A percentile compares a stretch with the other conserved stretches of the same genome.
Evolutionary conservation across 2,888 invertebrate genomes (phyloP).

Genomic region (Melipona beecheii): DNA sequence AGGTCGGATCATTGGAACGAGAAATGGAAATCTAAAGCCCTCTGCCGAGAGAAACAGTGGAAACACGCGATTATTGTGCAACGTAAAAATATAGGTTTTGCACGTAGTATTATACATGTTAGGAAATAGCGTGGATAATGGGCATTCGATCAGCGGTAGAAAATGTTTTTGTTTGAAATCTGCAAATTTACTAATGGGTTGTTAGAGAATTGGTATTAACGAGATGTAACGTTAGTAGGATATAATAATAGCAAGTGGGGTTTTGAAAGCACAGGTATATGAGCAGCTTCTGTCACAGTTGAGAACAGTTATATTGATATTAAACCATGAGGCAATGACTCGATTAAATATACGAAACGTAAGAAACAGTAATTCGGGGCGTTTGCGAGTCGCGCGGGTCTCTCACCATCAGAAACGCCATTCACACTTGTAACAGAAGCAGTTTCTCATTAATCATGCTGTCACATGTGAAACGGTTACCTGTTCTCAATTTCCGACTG

Average conservation of each 20-base stretch:
- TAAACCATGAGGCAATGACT: background rate
- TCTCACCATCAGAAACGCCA: background rate
- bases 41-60: background rate
- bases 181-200: background rate
- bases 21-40: background rate
- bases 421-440: conserved; percentile 10
- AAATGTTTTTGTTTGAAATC: background rate
- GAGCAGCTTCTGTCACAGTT: background rate
- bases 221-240: background rate
- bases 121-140: background rate
- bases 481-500: conserved; percentile 2
- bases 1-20: background rate
- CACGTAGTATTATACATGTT: background rate
- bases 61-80: background rate
- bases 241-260: background rate
- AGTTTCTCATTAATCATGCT: conserved; percentile 7
- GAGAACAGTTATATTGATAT: background rate
- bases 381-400: background rate
- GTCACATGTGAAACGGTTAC: conserved; percentile 6
- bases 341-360: background rate
- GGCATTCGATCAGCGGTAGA: background rate
- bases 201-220: background rate
- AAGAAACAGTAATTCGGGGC: background rate
- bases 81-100: background rate
- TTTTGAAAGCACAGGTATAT: background rate